phyloP scores from a whole-genome alignment of 2,797 vertebrate species.

The Scolopax bukidnonensis region DNA sequence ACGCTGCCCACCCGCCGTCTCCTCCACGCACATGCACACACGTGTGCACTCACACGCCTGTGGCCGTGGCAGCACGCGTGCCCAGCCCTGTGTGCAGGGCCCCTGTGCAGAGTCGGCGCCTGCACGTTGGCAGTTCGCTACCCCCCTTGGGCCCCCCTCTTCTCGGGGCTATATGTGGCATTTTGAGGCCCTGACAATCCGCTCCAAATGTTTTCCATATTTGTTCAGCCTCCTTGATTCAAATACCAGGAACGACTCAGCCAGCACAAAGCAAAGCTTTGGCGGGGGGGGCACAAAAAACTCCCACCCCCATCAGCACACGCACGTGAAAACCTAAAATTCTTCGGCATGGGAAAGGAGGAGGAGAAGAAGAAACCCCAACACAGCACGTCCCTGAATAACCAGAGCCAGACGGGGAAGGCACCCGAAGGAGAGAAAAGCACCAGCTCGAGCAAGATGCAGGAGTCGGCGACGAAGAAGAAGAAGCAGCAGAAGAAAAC shows the following conservation, averaged over 20 bases:
- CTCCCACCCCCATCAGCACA: not conserved
- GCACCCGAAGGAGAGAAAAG: not conserved
- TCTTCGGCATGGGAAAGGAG: conserved; percentile 58
- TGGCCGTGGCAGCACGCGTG: accelerated
- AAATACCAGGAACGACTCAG: conserved; percentile 80
- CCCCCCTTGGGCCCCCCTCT: conserved; percentile 82
- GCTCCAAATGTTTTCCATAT: conserved; percentile 97
- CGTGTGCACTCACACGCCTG: not conserved
- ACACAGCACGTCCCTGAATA: not conserved
- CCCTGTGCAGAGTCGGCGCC: not conserved
- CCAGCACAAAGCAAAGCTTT: conserved; percentile 72
- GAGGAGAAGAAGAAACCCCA: conserved; percentile 52
- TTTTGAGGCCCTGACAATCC: conserved; percentile 80
- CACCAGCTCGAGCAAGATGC: conserved; percentile 31
- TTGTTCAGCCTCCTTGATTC: conserved; percentile 90
- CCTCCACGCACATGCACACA: accelerated
- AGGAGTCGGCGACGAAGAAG: conserved; percentile 44
- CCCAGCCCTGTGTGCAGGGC: accelerated
- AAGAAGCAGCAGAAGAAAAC: conserved; percentile 59
- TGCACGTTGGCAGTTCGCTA: conserved; percentile 82
- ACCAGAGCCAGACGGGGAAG: conserved; percentile 40
- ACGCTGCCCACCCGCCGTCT: accelerated
- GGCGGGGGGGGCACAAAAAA: conserved; percentile 33
- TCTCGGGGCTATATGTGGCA: conserved; percentile 88
- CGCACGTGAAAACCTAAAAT: not conserved